Conservation (phyloP, 2,797 vertebrate genomes). For the Carapus acus region DNA sequence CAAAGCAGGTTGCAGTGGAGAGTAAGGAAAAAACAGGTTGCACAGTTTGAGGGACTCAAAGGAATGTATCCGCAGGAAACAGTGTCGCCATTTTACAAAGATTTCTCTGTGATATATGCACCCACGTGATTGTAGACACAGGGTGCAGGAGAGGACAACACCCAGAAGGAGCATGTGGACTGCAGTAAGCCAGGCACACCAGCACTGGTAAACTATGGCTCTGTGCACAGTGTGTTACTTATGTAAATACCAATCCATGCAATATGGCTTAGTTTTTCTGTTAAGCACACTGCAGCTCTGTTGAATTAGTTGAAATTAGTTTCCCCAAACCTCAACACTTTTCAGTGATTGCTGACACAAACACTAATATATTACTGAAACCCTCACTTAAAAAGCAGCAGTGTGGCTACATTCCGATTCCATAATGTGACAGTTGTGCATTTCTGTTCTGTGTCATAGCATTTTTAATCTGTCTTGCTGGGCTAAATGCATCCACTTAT, state of each 20-base stretch:
- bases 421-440: conserved; percentile 20
- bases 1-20: conserved; percentile 54
- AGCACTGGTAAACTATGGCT: conserved; percentile 49
- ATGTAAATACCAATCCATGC: conserved; percentile 48
- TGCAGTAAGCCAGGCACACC: conserved; percentile 44
- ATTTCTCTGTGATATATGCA: conserved; percentile 37
- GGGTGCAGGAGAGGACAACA: conserved; percentile 25
- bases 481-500: conserved; percentile 46
- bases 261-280: conserved; percentile 57
- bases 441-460: conserved; percentile 23
- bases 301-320: neutral
- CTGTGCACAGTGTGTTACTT: conserved; percentile 33
- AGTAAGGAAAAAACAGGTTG: conserved; percentile 56
- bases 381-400: conserved; percentile 25
- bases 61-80: conserved; percentile 66
- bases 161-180: conserved; percentile 31
- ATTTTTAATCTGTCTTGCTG: conserved; percentile 25
- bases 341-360: conserved; percentile 18
- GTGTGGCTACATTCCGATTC: conserved; percentile 34
- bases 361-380: conserved; percentile 14
- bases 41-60: conserved; percentile 65
- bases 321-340: conserved; percentile 17
- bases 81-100: conserved; percentile 51
- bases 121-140: conserved; percentile 29
- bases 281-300: conserved; percentile 31